Evolutionary conservation across 2,113 vertebrate genomes (phyloP).

Genomic region (Gymnobelideus leadbeateri): DNA sequence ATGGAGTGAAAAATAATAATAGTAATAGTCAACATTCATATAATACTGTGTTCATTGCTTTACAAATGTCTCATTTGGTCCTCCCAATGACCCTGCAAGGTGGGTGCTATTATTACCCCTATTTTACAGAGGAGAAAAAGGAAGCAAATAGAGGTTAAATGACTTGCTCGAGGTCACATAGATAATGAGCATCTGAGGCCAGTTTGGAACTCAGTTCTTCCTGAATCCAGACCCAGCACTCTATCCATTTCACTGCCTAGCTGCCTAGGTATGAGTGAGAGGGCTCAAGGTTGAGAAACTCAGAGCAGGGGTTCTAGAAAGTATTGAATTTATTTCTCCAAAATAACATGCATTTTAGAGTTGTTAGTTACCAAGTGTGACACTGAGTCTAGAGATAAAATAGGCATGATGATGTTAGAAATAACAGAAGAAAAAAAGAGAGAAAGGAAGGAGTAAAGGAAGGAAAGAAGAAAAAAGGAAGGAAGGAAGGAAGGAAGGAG

Average conservation of each 20-base stretch:
- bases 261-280: neutral
- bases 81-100: no score
- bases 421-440: neutral
- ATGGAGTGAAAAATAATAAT: no score
- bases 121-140: no score
- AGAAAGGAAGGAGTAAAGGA: neutral
- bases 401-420: neutral
- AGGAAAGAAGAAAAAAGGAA: neutral
- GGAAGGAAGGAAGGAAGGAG: neutral
- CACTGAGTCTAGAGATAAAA: neutral
- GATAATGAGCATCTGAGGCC: neutral
- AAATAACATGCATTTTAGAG: neutral
- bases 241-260: neutral
- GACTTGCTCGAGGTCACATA: no score
- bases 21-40: no score
- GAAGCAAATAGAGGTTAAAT: no score
- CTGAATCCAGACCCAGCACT: neutral
- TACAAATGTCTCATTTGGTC: no score
- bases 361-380: neutral
- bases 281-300: neutral
- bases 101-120: no score
- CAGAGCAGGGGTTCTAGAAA: neutral
- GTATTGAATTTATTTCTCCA: neutral
- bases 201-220: neutral
- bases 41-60: no score